phyloP scores from a whole-genome alignment of 1,140 invertebrate species.

The Cecropterus lyciades region DNA sequence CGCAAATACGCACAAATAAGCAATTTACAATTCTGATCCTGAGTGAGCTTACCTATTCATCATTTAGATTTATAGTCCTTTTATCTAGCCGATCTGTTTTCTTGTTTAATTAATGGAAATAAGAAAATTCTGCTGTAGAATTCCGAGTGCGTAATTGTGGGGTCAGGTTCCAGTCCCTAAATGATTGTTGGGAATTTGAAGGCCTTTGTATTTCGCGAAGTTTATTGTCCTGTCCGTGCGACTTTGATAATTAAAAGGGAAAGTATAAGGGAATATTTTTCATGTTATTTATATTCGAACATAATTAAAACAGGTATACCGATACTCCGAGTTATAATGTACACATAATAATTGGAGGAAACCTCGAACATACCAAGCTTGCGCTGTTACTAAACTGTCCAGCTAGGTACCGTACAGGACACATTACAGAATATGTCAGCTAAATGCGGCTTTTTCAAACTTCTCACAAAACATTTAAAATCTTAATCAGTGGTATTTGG shows the following conservation, averaged over 20 bases:
- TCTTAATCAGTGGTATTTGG: too few relatives aligned
- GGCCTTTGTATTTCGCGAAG: constrained; percentile 1
- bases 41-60: constrained; percentile 75
- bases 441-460: too few relatives aligned
- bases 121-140: constrained; percentile 39
- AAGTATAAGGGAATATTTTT: neutral
- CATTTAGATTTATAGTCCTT: constrained; percentile 81
- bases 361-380: too few relatives aligned
- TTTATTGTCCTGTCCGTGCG: neutral
- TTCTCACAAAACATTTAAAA: too few relatives aligned
- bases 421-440: too few relatives aligned
- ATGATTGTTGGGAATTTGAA: constrained; percentile 7
- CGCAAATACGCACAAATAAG: constrained; percentile 64
- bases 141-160: constrained; percentile 36
- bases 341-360: too few relatives aligned
- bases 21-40: constrained; percentile 78
- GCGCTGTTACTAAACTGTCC: too few relatives aligned
- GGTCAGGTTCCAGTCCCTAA: constrained; percentile 36
- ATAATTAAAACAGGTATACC: too few relatives aligned
- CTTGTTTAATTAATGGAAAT: constrained; percentile 71
- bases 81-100: constrained; percentile 77
- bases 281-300: too few relatives aligned
- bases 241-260: neutral
- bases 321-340: too few relatives aligned
- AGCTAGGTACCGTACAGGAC: too few relatives aligned